A percentile compares a stretch with the other conserved stretches of the same genome.
Evolutionary conservation across 2,888 invertebrate species (phyloP).

Genomic region (Tupiocoris notatus): DNA sequence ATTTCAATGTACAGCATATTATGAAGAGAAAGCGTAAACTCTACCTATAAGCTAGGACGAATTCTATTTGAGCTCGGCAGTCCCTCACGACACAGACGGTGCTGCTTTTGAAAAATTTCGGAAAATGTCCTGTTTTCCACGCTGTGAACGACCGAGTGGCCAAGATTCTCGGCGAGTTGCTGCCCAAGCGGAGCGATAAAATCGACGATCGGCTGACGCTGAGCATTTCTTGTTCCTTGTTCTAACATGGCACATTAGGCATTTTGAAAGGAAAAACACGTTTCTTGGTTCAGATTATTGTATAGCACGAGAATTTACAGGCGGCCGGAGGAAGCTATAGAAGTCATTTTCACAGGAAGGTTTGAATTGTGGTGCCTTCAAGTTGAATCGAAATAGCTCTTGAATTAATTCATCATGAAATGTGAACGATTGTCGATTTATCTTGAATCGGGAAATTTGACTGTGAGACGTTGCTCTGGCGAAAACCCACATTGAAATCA

Average conservation of each 20-base stretch:
- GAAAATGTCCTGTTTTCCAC: slow-evolving; percentile 43
- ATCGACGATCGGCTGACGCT: slow-evolving; percentile 19
- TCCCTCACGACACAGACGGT: slow-evolving; percentile 56
- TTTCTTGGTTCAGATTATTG: too few species aligned
- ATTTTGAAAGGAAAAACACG: background rate
- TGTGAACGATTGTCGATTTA: background rate
- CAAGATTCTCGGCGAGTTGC: background rate
- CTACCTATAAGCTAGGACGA: slow-evolving; percentile 56
- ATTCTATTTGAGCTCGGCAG: slow-evolving; percentile 51
- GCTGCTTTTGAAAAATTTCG: slow-evolving; percentile 55
- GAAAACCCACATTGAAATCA: background rate
- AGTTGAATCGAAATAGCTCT: too few species aligned
- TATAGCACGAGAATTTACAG: too few species aligned
- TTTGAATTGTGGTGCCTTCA: too few species aligned
- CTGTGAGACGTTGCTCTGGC: background rate
- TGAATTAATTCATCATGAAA: background rate
- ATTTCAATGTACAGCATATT: too few species aligned
- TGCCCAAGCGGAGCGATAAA: background rate
- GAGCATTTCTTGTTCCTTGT: slow-evolving; percentile 15
- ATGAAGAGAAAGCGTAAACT: too few species aligned
- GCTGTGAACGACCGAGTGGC: slow-evolving; percentile 6
- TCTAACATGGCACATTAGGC: background rate
- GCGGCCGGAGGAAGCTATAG: too few species aligned
- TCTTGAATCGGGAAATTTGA: background rate
- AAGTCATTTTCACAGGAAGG: too few species aligned